Evolutionary conservation across 2,797 vertebrate species (phyloP).

Genomic region (Mergus octosetaceus): DNA sequence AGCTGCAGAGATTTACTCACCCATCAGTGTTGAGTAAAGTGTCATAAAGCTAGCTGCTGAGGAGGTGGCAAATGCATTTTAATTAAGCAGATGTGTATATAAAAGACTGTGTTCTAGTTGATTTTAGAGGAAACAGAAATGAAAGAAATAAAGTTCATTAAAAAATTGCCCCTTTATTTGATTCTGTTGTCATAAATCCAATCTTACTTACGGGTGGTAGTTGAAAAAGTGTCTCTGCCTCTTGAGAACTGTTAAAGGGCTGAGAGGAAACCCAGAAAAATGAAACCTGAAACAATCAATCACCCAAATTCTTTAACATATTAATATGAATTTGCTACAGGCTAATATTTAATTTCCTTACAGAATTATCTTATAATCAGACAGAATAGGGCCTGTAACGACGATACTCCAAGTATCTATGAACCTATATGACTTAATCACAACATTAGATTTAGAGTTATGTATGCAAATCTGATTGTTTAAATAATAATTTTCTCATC

Average conservation of each 20-base stretch:
- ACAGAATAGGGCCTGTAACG: not conserved
- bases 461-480: conserved; percentile 26
- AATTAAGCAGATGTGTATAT: not conserved
- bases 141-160: not conserved
- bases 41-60: not conserved
- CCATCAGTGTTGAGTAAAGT: not conserved
- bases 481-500: conserved; percentile 42
- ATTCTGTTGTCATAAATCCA: not conserved
- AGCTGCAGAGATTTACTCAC: not conserved
- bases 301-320: not conserved
- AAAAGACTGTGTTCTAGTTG: not conserved
- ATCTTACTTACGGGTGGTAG: not conserved
- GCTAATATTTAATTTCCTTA: not conserved
- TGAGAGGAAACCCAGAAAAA: not conserved
- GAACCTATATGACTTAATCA: conserved; percentile 1
- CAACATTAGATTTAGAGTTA: conserved; percentile 45
- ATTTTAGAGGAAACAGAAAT: not conserved
- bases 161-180: not conserved
- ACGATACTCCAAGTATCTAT: conserved; percentile 1
- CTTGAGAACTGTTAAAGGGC: not conserved
- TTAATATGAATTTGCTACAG: not conserved
- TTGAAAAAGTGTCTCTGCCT: not conserved
- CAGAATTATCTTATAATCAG: not conserved
- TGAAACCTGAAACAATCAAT: not conserved
- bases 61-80: not conserved